A percentile compares a stretch with the other conserved stretches of the same genome.
phyloP scores from a whole-genome alignment of 2,113 vertebrate genomes.

The Pandion haliaetus region DNA sequence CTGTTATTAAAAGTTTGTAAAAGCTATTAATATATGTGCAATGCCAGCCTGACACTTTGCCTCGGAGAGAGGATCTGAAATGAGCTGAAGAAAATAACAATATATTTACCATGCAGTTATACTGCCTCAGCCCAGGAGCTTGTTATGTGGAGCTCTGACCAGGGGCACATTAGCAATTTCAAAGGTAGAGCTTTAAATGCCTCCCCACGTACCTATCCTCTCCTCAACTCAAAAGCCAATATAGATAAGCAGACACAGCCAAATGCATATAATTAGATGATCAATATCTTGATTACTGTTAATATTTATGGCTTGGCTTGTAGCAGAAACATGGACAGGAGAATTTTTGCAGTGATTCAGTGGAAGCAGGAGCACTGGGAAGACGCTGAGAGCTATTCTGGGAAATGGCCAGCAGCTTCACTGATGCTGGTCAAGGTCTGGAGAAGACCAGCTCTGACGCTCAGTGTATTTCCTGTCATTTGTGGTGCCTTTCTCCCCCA shows the following conservation, averaged over 20 bases:
- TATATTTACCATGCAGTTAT: background rate
- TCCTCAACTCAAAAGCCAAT: background rate
- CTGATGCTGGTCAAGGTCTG: background rate
- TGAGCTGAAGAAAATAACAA: background rate
- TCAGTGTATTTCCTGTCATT: background rate
- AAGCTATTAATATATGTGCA: background rate
- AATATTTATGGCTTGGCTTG: slow-evolving; percentile 9
- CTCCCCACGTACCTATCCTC: background rate
- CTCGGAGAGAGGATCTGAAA: background rate
- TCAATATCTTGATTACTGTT: slow-evolving; percentile 30
- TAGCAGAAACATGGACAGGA: background rate
- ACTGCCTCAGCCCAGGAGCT: background rate
- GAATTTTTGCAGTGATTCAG: background rate
- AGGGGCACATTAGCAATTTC: background rate
- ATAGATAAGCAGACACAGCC: background rate
- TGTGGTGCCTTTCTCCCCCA: background rate
- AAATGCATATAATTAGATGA: slow-evolving; percentile 21
- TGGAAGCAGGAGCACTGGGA: background rate
- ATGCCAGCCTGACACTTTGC: background rate
- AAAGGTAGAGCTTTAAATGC: background rate
- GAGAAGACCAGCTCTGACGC: background rate
- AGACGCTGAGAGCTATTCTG: background rate
- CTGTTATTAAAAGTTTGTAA: slow-evolving; percentile 7
- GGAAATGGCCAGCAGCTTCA: background rate
- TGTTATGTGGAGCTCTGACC: background rate